Evolutionary conservation across 2,888 invertebrate species (phyloP), one percentile per base, ranked within the genome.

Genomic region (Pheosia gnoma): DNA sequence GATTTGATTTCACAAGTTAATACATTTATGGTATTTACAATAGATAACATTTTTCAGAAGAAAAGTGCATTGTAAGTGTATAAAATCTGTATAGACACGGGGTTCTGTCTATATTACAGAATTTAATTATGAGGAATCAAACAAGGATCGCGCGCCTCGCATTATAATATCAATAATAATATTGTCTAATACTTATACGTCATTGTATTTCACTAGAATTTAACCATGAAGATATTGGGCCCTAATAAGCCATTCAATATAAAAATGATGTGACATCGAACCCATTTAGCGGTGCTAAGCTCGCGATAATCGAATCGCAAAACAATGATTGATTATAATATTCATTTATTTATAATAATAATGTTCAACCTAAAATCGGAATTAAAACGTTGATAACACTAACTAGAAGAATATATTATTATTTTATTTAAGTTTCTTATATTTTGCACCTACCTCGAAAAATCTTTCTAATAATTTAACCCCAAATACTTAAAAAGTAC

Each of bases 171-270:
- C 71, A 73, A 76, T 73, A 63, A 60, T 59, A 71, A 73, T 72
- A 38, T 57, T 63, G 57, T 72, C 75, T 81, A 84, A 83, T 84
- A 83, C 82, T 82, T 80, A 81, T 68, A 73, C 62, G 74, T 72
- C 72, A 25, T 1, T 25, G 68, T 74, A 74, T 82, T 80, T 82
- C 83, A 83, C 84, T 80, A 83, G 68, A 77, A 75, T 75, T 79
- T 69, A 81, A 81, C 82, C 81, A 76, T 77, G 62, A 77, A 74
- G 71, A 75, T 75, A 69, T 79, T 76, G 80, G 80, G 83, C 81
- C 81, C 73, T 6, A 47, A 1, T 75, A 79, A 77, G 80, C 80
- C 64, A 67, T 75, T 70, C 45, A 58, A 72, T 70, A 60, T 69
- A 61, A 66, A 58, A 71, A 62, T 68, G 64, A 67, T 70, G 59